phyloP scores from a whole-genome alignment of 2,888 invertebrate species.

The Cyaniris semiargus region DNA sequence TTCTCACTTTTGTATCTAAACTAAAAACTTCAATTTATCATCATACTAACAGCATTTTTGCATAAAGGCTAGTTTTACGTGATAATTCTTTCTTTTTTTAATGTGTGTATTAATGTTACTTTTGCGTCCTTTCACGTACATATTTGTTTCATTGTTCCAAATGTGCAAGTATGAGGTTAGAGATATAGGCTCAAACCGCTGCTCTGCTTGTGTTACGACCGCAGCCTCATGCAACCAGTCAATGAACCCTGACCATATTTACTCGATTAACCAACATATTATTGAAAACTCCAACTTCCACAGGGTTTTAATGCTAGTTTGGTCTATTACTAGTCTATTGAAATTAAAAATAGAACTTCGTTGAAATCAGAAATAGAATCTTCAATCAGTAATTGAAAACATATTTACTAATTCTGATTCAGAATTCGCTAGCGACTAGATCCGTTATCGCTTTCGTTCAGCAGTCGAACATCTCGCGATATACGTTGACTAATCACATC shows the following conservation, averaged over 20 bases:
- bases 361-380: neutral
- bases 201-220: constrained; percentile 70
- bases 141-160: constrained; percentile 23
- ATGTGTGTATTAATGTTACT: neutral
- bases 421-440: neutral
- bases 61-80: no score
- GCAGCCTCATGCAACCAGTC: constrained; percentile 60
- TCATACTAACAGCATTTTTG: no score
- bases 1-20: no score
- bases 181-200: constrained; percentile 56
- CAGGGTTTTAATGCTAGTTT: neutral
- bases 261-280: constrained; percentile 49
- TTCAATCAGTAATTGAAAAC: neutral
- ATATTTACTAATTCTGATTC: neutral
- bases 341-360: neutral
- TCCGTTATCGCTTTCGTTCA: neutral
- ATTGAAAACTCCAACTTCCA: neutral
- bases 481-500: constrained; percentile 62
- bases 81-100: no score
- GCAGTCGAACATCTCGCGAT: neutral
- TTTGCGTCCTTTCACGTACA: neutral
- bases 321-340: neutral
- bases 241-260: constrained; percentile 61
- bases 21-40: no score
- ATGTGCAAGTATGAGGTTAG: constrained; percentile 42